These are phyloP conservation scores for Caenorhabditis sp. DNA, from an alignment of 2,888 invertebrate genomes.

Conservation along the genomic window DNA sequence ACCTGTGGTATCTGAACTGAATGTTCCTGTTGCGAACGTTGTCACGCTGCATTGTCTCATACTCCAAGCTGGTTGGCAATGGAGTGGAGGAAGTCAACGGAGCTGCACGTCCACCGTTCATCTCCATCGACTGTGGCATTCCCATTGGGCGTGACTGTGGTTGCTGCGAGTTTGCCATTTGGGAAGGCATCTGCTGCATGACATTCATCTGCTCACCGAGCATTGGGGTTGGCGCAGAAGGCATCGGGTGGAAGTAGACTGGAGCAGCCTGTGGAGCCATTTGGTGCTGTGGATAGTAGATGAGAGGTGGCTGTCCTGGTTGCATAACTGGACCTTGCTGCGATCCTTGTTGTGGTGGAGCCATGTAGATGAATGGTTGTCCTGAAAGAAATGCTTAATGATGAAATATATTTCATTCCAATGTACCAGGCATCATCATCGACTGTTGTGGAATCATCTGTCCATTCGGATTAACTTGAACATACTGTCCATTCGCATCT, in stretches of 20 bases:
- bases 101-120: constrained; percentile 24
- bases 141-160: constrained; percentile 24
- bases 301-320: constrained; percentile 42
- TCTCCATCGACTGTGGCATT: constrained; percentile 17
- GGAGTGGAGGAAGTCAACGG: constrained; percentile 65
- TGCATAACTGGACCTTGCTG: constrained; percentile 38
- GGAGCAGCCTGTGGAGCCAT: constrained; percentile 42
- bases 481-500: constrained; percentile 43
- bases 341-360: constrained; percentile 34
- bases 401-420: background rate
- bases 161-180: constrained; percentile 6
- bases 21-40: constrained; percentile 51
- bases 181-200: constrained; percentile 37
- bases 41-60: constrained; percentile 54
- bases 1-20: constrained; percentile 62
- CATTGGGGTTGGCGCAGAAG: constrained; percentile 25
- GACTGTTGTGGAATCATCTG: constrained; percentile 36
- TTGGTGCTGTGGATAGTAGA: constrained; percentile 50
- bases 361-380: constrained; percentile 56
- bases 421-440: constrained; percentile 41
- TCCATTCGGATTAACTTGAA: constrained; percentile 20
- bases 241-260: constrained; percentile 51
- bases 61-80: constrained; percentile 54
- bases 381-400: constrained; percentile 10
- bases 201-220: constrained; percentile 38